Conservation (phyloP, 2,113 vertebrate genomes). For the Oryctolagus cuniculus region DNA sequence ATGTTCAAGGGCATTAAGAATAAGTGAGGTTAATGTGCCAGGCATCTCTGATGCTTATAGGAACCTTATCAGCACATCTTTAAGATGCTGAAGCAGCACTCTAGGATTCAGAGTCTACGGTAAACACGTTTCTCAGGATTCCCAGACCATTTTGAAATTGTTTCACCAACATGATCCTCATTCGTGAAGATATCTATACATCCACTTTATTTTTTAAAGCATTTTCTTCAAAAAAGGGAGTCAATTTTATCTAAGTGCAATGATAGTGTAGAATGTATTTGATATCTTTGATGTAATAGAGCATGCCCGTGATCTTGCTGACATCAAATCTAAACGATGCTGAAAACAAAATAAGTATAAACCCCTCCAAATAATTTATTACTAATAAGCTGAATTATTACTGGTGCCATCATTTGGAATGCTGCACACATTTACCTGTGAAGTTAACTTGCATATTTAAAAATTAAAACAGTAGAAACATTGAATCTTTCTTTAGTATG, state of each 20-base stretch:
- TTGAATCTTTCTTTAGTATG: slow-evolving; percentile 23
- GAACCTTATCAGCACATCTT: not conserved
- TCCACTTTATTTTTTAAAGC: not conserved
- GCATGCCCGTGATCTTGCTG: not conserved
- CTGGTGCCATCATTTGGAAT: not conserved
- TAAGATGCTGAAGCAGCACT: not conserved
- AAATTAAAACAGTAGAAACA: slow-evolving; percentile 30
- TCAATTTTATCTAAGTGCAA: slow-evolving; percentile 50
- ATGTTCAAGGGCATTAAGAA: slow-evolving; percentile 9
- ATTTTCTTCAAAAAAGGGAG: slow-evolving; percentile 35
- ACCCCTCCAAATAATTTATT: slow-evolving; percentile 46
- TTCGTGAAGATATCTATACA: not conserved
- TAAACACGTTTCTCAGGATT: slow-evolving; percentile 11
- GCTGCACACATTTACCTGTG: not conserved
- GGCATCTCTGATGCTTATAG: slow-evolving; percentile 32
- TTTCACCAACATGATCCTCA: not conserved
- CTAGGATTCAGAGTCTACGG: slow-evolving; percentile 8
- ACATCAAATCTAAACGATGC: not conserved
- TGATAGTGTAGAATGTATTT: not conserved
- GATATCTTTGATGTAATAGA: not conserved
- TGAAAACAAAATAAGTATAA: slow-evolving; percentile 23
- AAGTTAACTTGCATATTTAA: not conserved
- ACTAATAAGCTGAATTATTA: not conserved
- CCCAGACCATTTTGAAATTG: slow-evolving; percentile 21
- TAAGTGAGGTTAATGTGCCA: not conserved